Conservation (phyloP, 2,888 invertebrate species). For the Muscina levida region DNA sequence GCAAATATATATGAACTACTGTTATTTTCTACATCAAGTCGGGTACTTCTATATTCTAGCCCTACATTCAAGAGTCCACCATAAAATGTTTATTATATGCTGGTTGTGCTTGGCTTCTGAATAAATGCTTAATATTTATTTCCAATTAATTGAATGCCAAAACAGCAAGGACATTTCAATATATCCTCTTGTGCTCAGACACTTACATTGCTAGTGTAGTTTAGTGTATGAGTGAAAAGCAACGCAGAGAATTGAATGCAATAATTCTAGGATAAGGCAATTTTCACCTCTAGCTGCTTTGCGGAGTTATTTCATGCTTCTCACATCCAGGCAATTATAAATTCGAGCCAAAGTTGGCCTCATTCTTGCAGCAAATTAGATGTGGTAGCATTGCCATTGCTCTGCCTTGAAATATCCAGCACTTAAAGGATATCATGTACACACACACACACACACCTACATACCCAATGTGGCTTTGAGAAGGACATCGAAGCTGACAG, state of each 20-base stretch:
- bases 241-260: constrained; percentile 28
- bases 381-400: constrained; percentile 3
- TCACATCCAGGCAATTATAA: constrained; percentile 13
- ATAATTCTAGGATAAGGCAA: constrained; percentile 34
- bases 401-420: constrained; percentile 54
- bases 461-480: background rate
- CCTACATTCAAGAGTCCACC: too few species aligned
- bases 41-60: too few species aligned
- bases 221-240: background rate
- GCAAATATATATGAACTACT: too few species aligned
- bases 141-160: constrained; percentile 46
- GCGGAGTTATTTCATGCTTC: constrained; percentile 10
- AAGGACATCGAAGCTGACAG: constrained; percentile 55
- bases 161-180: constrained; percentile 30
- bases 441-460: too few species aligned
- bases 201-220: constrained; percentile 1
- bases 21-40: too few species aligned
- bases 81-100: too few species aligned
- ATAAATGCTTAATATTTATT: constrained; percentile 29
- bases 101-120: constrained; percentile 14
- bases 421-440: constrained; percentile 22
- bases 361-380: too few species aligned
- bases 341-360: background rate
- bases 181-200: constrained; percentile 10
- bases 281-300: constrained; percentile 36